A percentile compares a stretch with the other conserved stretches of the same genome.
phyloP scores from a whole-genome alignment of 2,113 vertebrate species.

The Myxocyprinus asiaticus region DNA sequence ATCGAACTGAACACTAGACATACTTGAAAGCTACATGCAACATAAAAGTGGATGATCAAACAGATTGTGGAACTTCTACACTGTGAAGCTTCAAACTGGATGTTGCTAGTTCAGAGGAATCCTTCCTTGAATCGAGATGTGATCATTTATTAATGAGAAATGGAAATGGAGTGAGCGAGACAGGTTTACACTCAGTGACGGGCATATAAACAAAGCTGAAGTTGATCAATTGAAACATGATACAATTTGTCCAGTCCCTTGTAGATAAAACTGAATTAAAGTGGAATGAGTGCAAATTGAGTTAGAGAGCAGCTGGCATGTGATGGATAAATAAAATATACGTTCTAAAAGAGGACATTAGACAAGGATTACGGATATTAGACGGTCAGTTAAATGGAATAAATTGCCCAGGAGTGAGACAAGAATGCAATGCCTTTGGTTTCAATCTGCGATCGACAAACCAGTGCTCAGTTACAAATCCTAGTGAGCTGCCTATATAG shows the following conservation, averaged over 20 bases:
- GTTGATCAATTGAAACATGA: conserved; percentile 34
- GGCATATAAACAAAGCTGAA: conserved; percentile 8
- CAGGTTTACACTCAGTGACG: not conserved
- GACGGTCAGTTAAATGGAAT: not conserved
- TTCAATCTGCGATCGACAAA: not conserved
- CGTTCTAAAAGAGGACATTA: too few species aligned
- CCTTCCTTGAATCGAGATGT: conserved; percentile 9
- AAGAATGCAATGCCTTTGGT: not conserved
- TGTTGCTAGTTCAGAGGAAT: conserved; percentile 21
- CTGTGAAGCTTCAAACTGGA: conserved; percentile 19
- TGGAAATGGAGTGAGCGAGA: not conserved
- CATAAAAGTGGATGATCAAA: conserved; percentile 28
- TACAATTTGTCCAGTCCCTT: conserved; percentile 13
- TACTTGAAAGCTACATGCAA: not conserved
- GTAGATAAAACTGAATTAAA: conserved; percentile 19
- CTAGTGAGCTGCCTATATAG: not conserved
- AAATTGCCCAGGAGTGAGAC: too few species aligned
- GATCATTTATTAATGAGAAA: conserved; percentile 44
- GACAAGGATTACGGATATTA: not conserved
- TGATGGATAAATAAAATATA: not conserved
- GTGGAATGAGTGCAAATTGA: not conserved
- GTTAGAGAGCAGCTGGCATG: not conserved
- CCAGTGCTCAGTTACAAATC: not conserved
- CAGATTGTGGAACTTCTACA: not conserved
- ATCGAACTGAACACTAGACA: not conserved